Evolutionary conservation across 2,888 invertebrate genomes (phyloP).

Genomic region (Agonopterix subpropinquella): DNA sequence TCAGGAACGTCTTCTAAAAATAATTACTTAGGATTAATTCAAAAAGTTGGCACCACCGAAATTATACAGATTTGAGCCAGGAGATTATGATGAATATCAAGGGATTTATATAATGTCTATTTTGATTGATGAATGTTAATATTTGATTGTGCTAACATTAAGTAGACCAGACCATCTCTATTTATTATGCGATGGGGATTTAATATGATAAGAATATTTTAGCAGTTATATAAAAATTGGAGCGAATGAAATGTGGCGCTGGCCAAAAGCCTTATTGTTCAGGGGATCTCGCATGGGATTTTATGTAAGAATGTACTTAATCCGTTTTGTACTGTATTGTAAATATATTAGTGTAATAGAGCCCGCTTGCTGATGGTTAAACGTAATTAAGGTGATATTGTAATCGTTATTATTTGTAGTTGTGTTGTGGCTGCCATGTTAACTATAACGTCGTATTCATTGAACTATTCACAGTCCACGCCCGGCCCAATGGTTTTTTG

Average conservation of each 20-base stretch:
- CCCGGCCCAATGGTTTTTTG: no score
- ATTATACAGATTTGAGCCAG: no score
- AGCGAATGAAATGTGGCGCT: conserved; percentile 39
- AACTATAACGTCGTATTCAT: no score
- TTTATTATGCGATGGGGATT: background rate
- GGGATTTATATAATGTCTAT: no score
- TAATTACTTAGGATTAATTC: no score
- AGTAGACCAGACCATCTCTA: background rate
- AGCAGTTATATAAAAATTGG: conserved; percentile 7
- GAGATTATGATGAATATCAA: no score
- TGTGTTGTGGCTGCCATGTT: background rate
- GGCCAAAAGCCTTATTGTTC: conserved; percentile 56
- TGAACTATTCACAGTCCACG: no score
- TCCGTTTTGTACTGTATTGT: conserved; percentile 35
- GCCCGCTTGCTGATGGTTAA: background rate
- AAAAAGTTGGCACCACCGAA: no score
- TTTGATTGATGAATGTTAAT: no score
- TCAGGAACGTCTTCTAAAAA: no score
- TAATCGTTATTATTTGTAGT: conserved; percentile 34
- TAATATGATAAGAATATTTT: background rate
- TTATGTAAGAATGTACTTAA: conserved; percentile 21
- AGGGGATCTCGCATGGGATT: conserved; percentile 24
- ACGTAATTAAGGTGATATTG: background rate
- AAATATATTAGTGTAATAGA: conserved; percentile 1
- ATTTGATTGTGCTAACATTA: no score